phyloP scores from a whole-genome alignment of 1,140 invertebrate species.

The Oreohelix idahoensis region DNA sequence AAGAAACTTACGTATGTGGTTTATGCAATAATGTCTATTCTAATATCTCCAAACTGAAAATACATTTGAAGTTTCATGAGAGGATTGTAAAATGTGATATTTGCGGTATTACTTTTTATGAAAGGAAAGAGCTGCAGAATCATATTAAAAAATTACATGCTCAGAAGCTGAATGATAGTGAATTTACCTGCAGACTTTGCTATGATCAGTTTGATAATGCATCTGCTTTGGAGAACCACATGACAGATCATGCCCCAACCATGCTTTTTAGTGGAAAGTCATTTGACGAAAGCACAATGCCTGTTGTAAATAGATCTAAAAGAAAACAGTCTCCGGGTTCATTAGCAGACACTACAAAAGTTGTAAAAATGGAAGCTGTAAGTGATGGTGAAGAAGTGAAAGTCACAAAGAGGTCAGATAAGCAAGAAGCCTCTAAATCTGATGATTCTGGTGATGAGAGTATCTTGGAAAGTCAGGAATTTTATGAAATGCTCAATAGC shows the following conservation, averaged over 20 bases:
- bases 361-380: neutral
- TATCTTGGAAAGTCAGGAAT: neutral
- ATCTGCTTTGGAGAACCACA: neutral
- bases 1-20: conserved; percentile 19
- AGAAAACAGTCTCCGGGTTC: neutral
- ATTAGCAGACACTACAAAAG: neutral
- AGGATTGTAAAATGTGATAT: conserved; percentile 15
- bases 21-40: conserved; percentile 16
- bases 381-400: neutral
- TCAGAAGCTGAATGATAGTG: neutral
- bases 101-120: conserved; percentile 8
- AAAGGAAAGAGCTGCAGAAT: neutral
- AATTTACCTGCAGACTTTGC: neutral
- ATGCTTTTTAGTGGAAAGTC: conserved; percentile 24
- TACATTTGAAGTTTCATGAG: conserved; percentile 11
- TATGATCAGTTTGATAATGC: neutral
- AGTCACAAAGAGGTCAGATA: neutral
- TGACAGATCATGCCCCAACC: conserved; percentile 12
- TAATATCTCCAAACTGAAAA: conserved; percentile 7
- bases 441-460: conserved; percentile 25
- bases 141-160: neutral
- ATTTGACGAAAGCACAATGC: neutral
- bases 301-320: neutral
- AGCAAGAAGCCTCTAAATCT: neutral
- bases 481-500: conserved; percentile 18